Base-by-base conservation (phyloP, 2,888 invertebrate genomes). In the Ligdia adustata region DNA sequence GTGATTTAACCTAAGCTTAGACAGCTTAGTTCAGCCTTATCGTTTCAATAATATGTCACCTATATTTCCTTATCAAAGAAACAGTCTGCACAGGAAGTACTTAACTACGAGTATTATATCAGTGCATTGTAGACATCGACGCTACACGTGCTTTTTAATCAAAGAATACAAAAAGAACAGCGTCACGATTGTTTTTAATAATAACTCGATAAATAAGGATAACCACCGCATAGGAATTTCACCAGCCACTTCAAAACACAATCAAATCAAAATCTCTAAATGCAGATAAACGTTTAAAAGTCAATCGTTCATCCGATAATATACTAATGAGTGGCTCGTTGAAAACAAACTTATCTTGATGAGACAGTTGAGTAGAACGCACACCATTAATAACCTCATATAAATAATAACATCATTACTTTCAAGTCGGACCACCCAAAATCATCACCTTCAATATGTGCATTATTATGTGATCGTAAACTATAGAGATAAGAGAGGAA, bases 361-460 rank as follows among this genome's bases (percentile, higher is more conserved):
- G 83, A 85, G 79, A 79, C 81, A 78, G 78, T 79, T 79, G 69
- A 66, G 62, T 57, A 60, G 62, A 60, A 64, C 32, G 60, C 68
- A 61, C 58, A 75, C 72, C 86, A 89, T 89, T 87, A 87, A 88
- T 87, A 87, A 86, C 67, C 68, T 67, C 60, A 65, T 79, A 81
- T 79, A 81, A 79, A 85, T 87, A 87, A 86, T 83, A 86, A 84
- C 84, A 84, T 88, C 82, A 82, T 84, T 87, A 79, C 78, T 70
- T 75, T 58, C 64, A 69, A 73, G 61, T 50, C 47, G 69, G 89
- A 88, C 89, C 89, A 90, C 89, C 89, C 89, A 86, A 88, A 88
- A 87, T 88, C 88, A 83, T 84, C 88, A 88, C 86, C 82, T 86
- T 53, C 60, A 66, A 62, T 66, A 66, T 62, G 64, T 72, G 69